Base-by-base conservation (phyloP, 2,888 invertebrate genomes). In the Apodemia zela region DNA sequence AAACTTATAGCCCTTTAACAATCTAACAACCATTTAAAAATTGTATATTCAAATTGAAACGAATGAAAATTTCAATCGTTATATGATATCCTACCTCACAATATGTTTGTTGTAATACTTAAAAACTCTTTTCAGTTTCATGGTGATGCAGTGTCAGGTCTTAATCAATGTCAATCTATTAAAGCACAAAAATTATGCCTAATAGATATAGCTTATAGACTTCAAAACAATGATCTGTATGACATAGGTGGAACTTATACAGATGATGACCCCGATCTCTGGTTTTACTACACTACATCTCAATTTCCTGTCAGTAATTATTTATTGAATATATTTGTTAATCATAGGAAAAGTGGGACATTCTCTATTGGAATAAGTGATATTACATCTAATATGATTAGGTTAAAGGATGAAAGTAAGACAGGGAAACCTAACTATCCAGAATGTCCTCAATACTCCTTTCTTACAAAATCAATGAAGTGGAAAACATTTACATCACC, bases 181-280 rank as follows among this genome's bases (percentile, higher is more conserved):
- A 66, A 78, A 33, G 84, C 84, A 3, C 71, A 72, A 61, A 74
- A 73, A 21, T 73, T 90, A 11, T 81, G 78, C 54, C 73, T 90
- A 18, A 79, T 77, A 68, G 79, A 87, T 67, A 65, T 75, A 33
- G 49, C 66, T 21, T 18, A 63, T 2, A 87, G 85, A 71, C 63
- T 86, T n/a, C 73, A 70, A 63, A 60, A 67, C 2, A 70, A 63
- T 17, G 73, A 71, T 11, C 75, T 77, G 38, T 85, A 79, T 69
- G 82, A 87, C 59, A 85, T 91, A 38, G 90, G 90, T 38, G 90
- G 89, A 33, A 83, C 85, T 38, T 85, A 83, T 63, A 71, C 71
- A 1, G 72, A 72, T 1, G 65, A 71, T 1, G 73, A 75, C 5
- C 72, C 87, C 11, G 87, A 89, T 4, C 71, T 87, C 15, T 89